Evolutionary conservation across 2,888 invertebrate genomes (phyloP), one percentile per base, ranked within the genome.

Genomic region (Furcula furcula): DNA sequence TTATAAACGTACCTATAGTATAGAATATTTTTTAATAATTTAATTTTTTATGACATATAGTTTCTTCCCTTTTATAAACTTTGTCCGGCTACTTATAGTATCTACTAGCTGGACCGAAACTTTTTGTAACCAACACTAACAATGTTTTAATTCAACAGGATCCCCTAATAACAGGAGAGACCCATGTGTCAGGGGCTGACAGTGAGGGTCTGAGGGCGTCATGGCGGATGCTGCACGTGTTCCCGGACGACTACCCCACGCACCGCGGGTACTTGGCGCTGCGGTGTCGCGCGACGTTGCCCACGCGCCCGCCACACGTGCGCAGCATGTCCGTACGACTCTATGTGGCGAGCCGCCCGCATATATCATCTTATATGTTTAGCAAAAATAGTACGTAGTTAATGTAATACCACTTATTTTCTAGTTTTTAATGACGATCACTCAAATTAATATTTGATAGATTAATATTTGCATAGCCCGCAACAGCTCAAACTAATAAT

Each of bases 321-420:
- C 76, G 86, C 35, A 70, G 72, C 51, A 87, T 87, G 86, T 82
- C 87, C 2, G 87, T 87, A 45, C 74, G 87, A 4, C 68, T 87
- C 7, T 86, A 80, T 29, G 81, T 87, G 14, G 86, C 85, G 0
- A 64, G 69, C 4, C 69, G 85, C 0, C 87, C 86, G 9, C 86
- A 85, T 65, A 83, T 87, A 71, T 84, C 87, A 1, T 79, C 83
- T 0, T 86, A 81, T 56, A 86, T 86, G 85, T 84, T 87, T 70
- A 87, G 87, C 74, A 87, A 86, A 71, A 87, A 85, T 64, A 86
- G 87, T 87, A 56, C 83, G 87, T 86, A 46, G 36, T 4, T 11
- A 28, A 31, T 29, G n/a, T n/a, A n/a, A n/a, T n/a, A n/a, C n/a
- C n/a, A n/a, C n/a, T n/a, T n/a, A n/a, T n/a, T n/a, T n/a, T n/a